These are phyloP conservation scores for Scomber japonicus DNA, from an alignment of 2,113 vertebrate genomes.

Conservation along the genomic window DNA sequence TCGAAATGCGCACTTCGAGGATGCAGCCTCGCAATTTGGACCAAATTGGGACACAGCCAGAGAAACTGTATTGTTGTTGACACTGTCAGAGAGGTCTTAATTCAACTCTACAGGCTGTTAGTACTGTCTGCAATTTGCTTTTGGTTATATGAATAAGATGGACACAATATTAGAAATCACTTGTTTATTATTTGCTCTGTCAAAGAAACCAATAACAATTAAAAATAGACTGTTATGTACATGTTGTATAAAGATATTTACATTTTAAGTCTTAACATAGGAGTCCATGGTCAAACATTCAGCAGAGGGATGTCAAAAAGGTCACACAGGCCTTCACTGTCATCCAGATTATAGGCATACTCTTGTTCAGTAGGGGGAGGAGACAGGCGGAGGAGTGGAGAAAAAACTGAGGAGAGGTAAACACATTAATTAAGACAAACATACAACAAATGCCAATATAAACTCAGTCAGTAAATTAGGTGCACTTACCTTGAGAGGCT, in stretches of 20 bases:
- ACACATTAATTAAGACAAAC: neutral
- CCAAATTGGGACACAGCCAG: too few species aligned
- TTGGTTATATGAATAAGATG: neutral
- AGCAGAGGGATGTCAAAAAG: conserved; percentile 92
- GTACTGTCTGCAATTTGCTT: neutral
- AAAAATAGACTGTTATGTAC: conserved; percentile 32
- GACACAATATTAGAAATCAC: conserved; percentile 11
- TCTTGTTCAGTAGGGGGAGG: conserved; percentile 90
- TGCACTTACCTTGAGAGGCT: conserved; percentile 89
- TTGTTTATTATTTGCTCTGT: conserved; percentile 36
- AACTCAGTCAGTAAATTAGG: neutral
- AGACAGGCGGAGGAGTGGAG: conserved; percentile 89
- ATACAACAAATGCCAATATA: neutral
- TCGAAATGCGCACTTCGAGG: too few species aligned
- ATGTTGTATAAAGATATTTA: neutral
- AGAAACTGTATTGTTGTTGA: neutral
- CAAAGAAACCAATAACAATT: conserved; percentile 16
- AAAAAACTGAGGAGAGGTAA: conserved; percentile 85
- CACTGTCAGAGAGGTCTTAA: too few species aligned
- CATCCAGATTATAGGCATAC: conserved; percentile 91
- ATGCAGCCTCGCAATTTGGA: too few species aligned
- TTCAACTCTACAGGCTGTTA: neutral
- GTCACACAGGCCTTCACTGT: conserved; percentile 92
- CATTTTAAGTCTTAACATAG: neutral
- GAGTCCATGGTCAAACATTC: conserved; percentile 87